phyloP scores from a whole-genome alignment of 2,113 vertebrate genomes.

The Tragulus kanchil region DNA sequence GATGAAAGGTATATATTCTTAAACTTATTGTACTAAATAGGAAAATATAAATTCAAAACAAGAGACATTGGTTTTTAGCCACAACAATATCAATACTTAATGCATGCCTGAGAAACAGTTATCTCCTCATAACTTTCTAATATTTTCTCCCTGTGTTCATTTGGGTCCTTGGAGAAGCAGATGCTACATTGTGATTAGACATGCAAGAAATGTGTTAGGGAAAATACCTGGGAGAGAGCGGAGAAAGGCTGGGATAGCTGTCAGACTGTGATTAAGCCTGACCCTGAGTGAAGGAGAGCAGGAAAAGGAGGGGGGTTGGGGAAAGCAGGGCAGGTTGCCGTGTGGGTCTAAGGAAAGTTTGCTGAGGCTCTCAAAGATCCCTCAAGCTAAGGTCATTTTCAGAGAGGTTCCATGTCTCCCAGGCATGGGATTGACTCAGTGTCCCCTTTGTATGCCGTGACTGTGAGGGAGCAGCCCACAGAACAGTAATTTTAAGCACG shows the following conservation, averaged over 20 bases:
- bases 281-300: background rate
- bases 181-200: conserved; percentile 49
- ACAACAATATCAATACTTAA: background rate
- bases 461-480: background rate
- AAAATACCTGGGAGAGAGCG: conserved; percentile 14
- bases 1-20: background rate
- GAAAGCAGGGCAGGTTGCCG: background rate
- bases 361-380: background rate
- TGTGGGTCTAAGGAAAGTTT: background rate
- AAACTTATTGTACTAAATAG: background rate
- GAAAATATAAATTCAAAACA: conserved; percentile 15
- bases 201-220: conserved; percentile 22
- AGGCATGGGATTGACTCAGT: background rate
- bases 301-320: background rate
- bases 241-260: background rate
- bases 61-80: background rate
- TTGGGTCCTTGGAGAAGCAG: background rate
- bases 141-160: conserved; percentile 9
- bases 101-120: background rate
- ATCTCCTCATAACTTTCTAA: background rate
- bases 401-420: background rate
- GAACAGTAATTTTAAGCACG: background rate
- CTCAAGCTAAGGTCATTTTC: background rate
- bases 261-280: background rate
- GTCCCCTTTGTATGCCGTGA: background rate